Percentiles rank a stretch among this genome's conserved stretches.
phyloP scores from a whole-genome alignment of 2,797 vertebrate genomes.

The Lithobates sylvaticus region DNA sequence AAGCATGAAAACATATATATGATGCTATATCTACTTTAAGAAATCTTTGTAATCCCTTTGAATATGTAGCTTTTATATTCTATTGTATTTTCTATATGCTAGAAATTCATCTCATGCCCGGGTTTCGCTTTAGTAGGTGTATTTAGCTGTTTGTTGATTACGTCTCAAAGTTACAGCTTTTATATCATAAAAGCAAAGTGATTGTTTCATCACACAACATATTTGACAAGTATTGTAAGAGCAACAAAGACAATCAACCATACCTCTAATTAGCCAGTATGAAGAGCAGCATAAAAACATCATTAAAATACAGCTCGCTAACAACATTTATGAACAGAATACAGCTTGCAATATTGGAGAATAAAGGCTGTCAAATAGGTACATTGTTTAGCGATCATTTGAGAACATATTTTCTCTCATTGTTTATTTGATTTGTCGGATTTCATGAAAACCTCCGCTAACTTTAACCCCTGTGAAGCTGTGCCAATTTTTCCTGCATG shows the following conservation, averaged over 20 bases:
- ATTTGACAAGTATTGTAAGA: slow-evolving; percentile 44
- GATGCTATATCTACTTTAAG: too few species aligned
- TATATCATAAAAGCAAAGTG: slow-evolving; percentile 5
- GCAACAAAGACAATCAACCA: slow-evolving; percentile 23
- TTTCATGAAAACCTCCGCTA: not conserved
- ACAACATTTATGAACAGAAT: not conserved
- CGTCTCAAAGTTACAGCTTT: not conserved
- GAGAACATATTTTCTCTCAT: not conserved
- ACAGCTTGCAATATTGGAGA: not conserved
- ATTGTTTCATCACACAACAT: slow-evolving; percentile 37
- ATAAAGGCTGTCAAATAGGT: slow-evolving; percentile 25
- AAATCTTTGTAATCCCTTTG: not conserved
- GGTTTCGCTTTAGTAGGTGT: not conserved
- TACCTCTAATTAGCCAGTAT: slow-evolving; percentile 25
- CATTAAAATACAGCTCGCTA: not conserved
- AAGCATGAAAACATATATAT: too few species aligned
- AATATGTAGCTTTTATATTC: not conserved
- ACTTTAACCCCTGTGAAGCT: not conserved
- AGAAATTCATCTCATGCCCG: not conserved
- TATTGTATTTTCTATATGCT: not conserved
- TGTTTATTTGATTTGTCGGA: not conserved
- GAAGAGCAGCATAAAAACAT: not conserved
- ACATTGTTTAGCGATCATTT: slow-evolving; percentile 38
- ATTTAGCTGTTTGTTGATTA: not conserved
- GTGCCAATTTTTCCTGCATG: too few species aligned